A percentile compares a stretch with the other conserved stretches of the same genome.
These are phyloP conservation scores for Eumaeus atala DNA, from an alignment of 1,140 invertebrate genomes.

Conservation along the genomic window DNA sequence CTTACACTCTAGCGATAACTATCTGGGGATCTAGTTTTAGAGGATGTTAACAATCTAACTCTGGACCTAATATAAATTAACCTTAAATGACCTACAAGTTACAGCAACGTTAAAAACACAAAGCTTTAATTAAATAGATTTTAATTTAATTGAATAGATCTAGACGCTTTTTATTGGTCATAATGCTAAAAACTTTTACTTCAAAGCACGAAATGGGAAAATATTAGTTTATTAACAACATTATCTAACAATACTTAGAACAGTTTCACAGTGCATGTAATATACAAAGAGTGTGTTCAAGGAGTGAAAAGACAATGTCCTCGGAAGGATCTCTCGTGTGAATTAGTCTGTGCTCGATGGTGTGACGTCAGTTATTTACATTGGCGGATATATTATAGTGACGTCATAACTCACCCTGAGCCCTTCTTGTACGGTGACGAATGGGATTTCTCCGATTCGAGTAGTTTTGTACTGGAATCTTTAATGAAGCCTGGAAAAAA, in stretches of 20 bases:
- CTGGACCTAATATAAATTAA: no score
- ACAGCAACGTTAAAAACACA: no score
- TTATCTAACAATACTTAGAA: not conserved
- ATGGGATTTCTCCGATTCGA: constrained; percentile 62
- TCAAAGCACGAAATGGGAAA: no score
- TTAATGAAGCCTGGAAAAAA: constrained; percentile 57
- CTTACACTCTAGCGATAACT: no score
- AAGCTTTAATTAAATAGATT: no score
- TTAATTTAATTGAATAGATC: no score
- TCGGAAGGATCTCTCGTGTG: constrained; percentile 23
- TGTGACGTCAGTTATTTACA: constrained; percentile 40
- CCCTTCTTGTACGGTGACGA: constrained; percentile 63
- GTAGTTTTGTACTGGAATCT: constrained; percentile 59
- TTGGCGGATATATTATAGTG: constrained; percentile 4
- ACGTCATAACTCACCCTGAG: constrained; percentile 47
- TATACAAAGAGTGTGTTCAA: constrained; percentile 11
- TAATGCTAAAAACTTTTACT: no score
- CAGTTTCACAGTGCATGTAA: constrained; percentile 30
- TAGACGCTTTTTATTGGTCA: no score
- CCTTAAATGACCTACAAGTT: no score
- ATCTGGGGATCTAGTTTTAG: no score
- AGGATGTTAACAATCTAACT: no score
- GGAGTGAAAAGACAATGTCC: constrained; percentile 4
- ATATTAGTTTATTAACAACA: not conserved
- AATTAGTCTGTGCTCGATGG: constrained; percentile 47